Percentiles rank a stretch among this genome's conserved stretches.
Evolutionary conservation across 2,888 invertebrate species (phyloP).

Genomic region (Diplazon laetatorius): DNA sequence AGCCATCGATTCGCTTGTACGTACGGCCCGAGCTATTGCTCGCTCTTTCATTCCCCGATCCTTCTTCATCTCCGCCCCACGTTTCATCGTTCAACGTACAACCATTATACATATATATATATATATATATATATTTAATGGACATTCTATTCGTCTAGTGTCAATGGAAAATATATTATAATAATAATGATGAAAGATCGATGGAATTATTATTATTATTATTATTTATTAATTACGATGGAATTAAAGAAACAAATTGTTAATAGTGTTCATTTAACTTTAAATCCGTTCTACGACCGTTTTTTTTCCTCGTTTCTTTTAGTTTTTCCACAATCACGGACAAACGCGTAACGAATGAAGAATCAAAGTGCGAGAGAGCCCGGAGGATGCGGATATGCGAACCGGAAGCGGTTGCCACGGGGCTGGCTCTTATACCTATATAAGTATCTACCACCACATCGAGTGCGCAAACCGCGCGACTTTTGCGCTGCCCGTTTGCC

Average conservation of each 20-base stretch:
- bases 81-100: slow-evolving; percentile 43
- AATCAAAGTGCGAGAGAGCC: slow-evolving; percentile 27
- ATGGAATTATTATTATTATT: too few species aligned
- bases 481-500: slow-evolving; percentile 45
- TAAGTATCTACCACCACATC: too few species aligned
- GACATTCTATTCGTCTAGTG: too few species aligned
- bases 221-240: too few species aligned
- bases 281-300: too few species aligned
- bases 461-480: too few species aligned
- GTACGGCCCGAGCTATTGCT: slow-evolving; percentile 71
- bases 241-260: too few species aligned
- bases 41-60: slow-evolving; percentile 63
- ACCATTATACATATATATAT: too few species aligned
- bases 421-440: slow-evolving; percentile 42
- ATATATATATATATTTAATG: slow-evolving; percentile 20
- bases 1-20: slow-evolving; percentile 79
- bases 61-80: slow-evolving; percentile 28
- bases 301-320: not conserved
- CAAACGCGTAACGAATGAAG: slow-evolving; percentile 16
- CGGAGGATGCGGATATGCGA: slow-evolving; percentile 78
- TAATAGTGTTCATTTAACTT: too few species aligned
- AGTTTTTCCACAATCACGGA: not conserved
- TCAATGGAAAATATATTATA: too few species aligned
- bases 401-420: slow-evolving; percentile 79
- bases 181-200: too few species aligned